Evolutionary conservation across 2,797 vertebrate genomes (phyloP).

Genomic region (Sandelia bainsii): DNA sequence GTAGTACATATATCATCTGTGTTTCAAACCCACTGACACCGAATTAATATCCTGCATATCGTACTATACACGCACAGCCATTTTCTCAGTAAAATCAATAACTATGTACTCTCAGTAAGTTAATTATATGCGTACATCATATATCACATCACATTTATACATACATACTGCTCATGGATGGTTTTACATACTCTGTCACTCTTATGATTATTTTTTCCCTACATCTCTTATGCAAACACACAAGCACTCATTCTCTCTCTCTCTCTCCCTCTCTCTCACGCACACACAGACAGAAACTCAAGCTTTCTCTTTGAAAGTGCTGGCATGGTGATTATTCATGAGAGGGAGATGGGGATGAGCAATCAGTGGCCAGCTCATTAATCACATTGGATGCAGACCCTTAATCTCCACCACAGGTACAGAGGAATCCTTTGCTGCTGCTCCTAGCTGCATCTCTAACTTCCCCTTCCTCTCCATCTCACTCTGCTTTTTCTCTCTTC

Average conservation of each 20-base stretch:
- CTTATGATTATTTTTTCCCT: constrained; percentile 6
- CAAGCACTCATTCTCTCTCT: constrained; percentile 6
- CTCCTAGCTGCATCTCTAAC: constrained; percentile 43
- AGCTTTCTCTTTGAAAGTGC: constrained; percentile 49
- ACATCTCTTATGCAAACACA: constrained; percentile 30
- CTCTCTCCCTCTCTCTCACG: not conserved
- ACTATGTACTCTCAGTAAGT: not conserved
- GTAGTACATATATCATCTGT: constrained; percentile 39
- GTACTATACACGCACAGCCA: not conserved
- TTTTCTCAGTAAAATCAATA: constrained; percentile 39
- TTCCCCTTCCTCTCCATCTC: constrained; percentile 29
- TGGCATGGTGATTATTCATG: constrained; percentile 75
- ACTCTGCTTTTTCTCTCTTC: constrained; percentile 24
- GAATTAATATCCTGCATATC: constrained; percentile 35
- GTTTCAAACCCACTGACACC: constrained; percentile 37
- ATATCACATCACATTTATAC: constrained; percentile 20
- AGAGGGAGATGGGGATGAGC: constrained; percentile 71
- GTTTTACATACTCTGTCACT: not conserved
- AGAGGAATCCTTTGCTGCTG: constrained; percentile 52
- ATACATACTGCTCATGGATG: constrained; percentile 33
- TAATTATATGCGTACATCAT: constrained; percentile 10
- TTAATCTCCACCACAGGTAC: constrained; percentile 81
- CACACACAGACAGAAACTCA: constrained; percentile 17
- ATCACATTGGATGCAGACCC: constrained; percentile 77
- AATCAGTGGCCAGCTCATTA: constrained; percentile 80